Percentiles rank a stretch among this genome's conserved stretches.
Conservation (phyloP, 2,888 invertebrate species). For the Tenthredo notha region DNA sequence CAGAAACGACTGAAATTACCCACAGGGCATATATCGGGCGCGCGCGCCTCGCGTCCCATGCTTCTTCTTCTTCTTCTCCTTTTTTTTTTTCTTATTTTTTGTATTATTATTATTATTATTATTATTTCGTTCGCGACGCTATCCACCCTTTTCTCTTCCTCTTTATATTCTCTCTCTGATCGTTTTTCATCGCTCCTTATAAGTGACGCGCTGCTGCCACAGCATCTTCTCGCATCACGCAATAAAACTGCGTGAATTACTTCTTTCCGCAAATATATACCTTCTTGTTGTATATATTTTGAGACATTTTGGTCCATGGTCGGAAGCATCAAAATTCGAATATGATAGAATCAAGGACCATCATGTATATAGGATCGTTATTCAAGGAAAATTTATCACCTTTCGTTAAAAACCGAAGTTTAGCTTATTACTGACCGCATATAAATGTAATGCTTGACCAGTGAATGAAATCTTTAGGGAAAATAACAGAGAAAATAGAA, state of each 20-base stretch:
- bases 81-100: neutral
- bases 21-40: conserved; percentile 51
- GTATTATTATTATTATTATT: neutral
- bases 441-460: no score
- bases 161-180: neutral
- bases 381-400: no score
- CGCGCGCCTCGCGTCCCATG: conserved; percentile 60
- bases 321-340: no score
- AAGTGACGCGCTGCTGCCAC: neutral
- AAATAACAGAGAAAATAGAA: no score
- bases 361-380: no score
- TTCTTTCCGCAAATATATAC: neutral
- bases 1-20: conserved; percentile 44
- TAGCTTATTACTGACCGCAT: no score
- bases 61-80: neutral
- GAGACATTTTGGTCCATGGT: no score
- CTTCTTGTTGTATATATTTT: no score
- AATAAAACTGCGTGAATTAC: neutral
- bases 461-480: no score
- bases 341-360: no score
- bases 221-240: neutral
- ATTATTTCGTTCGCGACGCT: neutral
- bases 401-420: no score
- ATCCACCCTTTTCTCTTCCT: neutral
- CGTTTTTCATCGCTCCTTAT: neutral